A percentile compares a stretch with the other conserved stretches of the same genome.
phyloP scores from a whole-genome alignment of 1,140 invertebrate species.

The Trachymyrmex septentrionalis region DNA sequence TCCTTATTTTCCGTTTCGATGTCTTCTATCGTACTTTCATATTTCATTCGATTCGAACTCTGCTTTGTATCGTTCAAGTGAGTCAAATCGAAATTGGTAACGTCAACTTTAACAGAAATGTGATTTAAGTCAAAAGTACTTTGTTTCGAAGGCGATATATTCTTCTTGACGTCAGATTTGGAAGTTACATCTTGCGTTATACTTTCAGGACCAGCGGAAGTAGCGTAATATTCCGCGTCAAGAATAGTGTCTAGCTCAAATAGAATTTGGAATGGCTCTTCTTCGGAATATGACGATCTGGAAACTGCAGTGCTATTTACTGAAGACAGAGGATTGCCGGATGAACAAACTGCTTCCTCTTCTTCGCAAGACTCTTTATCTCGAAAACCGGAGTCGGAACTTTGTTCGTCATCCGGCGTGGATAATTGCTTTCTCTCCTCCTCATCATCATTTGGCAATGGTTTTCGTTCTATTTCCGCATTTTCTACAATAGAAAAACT shows the following conservation, averaged over 20 bases:
- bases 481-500: constrained; percentile 80
- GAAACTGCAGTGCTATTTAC: constrained; percentile 36
- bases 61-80: constrained; percentile 15
- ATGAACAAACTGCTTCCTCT: constrained; percentile 83
- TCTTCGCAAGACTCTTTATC: constrained; percentile 87
- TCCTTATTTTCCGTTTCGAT: neutral
- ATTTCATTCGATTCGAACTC: neutral
- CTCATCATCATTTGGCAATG: constrained; percentile 81
- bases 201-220: constrained; percentile 75
- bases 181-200: constrained; percentile 36
- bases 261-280: constrained; percentile 83
- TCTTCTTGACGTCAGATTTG: constrained; percentile 1
- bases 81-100: constrained; percentile 17
- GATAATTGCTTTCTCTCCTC: constrained; percentile 85
- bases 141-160: constrained; percentile 4
- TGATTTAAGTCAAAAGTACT: constrained; percentile 46
- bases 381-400: constrained; percentile 87
- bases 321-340: constrained; percentile 42
- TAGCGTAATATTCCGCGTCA: constrained; percentile 83
- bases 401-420: constrained; percentile 87
- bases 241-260: constrained; percentile 83
- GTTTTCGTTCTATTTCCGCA: constrained; percentile 67
- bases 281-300: constrained; percentile 74
- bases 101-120: constrained; percentile 13
- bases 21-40: neutral